These are phyloP conservation scores for Stenichneumon culpator DNA, from an alignment of 2,888 invertebrate genomes.

Conservation along the genomic window DNA sequence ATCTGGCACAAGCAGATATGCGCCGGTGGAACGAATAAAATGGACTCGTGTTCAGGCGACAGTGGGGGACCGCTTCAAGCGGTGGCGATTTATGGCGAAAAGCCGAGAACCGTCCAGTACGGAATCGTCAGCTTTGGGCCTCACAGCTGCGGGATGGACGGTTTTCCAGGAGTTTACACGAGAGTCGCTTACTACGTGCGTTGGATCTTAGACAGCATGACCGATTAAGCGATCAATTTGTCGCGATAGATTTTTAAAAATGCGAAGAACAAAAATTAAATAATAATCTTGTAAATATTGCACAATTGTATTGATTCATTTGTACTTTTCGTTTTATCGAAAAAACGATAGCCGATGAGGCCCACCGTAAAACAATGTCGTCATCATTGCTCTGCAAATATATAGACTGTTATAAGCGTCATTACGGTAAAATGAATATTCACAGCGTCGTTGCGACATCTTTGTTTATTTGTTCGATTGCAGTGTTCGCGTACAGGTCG, in stretches of 20 bases:
- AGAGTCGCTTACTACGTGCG: slow-evolving; percentile 70
- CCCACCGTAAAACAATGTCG: background rate
- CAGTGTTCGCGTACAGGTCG: background rate
- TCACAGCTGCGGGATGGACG: slow-evolving; percentile 69
- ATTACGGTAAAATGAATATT: slow-evolving; percentile 2
- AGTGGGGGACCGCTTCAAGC: slow-evolving; percentile 78
- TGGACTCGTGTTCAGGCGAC: slow-evolving; percentile 77
- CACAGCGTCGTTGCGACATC: slow-evolving; percentile 19
- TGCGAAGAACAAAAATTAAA: background rate
- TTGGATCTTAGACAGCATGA: slow-evolving; percentile 75
- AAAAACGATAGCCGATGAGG: background rate
- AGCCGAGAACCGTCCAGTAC: slow-evolving; percentile 67
- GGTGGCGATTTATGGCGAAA: slow-evolving; percentile 58
- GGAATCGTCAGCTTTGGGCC: slow-evolving; percentile 78
- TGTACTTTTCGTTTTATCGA: background rate
- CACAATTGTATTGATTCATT: background rate
- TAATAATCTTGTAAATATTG: background rate
- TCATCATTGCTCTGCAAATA: background rate
- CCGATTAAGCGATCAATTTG: slow-evolving; percentile 23
- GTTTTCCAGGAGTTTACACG: slow-evolving; percentile 74
- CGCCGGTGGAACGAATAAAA: slow-evolving; percentile 73
- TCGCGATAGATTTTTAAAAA: background rate
- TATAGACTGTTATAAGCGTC: background rate
- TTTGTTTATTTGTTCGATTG: slow-evolving; percentile 35
- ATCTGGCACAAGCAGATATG: slow-evolving; percentile 74